Evolutionary conservation across 2,113 vertebrate genomes (phyloP), one percentile per base, ranked within the genome.

Genomic region (Tauraco erythrolophus): DNA sequence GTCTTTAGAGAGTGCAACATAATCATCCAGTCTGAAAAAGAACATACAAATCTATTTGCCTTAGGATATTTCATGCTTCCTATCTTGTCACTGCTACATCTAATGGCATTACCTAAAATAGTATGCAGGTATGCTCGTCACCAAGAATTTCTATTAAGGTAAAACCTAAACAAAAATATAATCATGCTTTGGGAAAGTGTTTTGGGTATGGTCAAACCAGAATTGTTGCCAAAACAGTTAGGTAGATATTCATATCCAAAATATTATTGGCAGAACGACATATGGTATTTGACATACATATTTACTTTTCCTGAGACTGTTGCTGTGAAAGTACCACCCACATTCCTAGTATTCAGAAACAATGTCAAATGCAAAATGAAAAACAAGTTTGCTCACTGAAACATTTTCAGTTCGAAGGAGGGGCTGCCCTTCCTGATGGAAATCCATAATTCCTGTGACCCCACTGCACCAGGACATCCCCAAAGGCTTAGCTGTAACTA

Each of bases 41-140:
- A 96, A 95, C 92, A 95, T 72, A 95, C 70, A 91, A 81, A 86
- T 92, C 88, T 94, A 88, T 96, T 94, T 96, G 89, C 94, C 78
- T 96, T 93, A 77, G 91, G 95, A 84, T 72, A 97, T 88, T 93
- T 76, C 83, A 91, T 72, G 92, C 85, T 86, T 93, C 45, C 88
- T 78, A 83, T 90, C 91, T 94, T 96, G 85, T 90, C 71, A 79
- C 53, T 64, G 48, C 71, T 93, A 57, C 53, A 95, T 37, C 62
- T 95, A 95, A 94, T 86, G 74, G 30, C 53, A 78, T 91, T 95
- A 93, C 56, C 89, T 81, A 83, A 92, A 94, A 77, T 11, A 71
- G 18, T 25, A 81, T 7, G 9, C 53, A 78, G 92, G 92, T 89
- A 35, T 88, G 50, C 30, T 48, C 72, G 60, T 33, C 88, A 93